Evolutionary conservation across 2,797 vertebrate genomes (phyloP), one percentile per base, ranked within the genome.

Genomic region (Buphagus erythrorhynchus): DNA sequence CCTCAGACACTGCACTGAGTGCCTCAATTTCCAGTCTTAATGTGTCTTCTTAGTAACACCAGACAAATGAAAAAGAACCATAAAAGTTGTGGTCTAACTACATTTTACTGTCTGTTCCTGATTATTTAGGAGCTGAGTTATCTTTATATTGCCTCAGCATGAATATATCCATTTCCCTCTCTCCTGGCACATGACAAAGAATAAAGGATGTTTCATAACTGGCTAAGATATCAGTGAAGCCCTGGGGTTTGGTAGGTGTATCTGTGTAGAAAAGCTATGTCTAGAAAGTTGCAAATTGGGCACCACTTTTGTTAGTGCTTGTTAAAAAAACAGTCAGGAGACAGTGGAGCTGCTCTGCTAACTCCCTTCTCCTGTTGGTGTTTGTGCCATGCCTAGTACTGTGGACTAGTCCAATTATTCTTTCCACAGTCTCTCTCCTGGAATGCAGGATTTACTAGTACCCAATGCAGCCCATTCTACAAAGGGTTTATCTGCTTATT

Each of bases 401-500:
- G 21, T 29, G 58, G 57, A 74, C 79, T 87, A 38, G 38, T 46
- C 52, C 86, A 82, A 77, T 90, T 91, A 93, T 62, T 93, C 48
- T 66, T 74, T 55, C 62, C 68, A 67, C 16, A 38, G 68, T 20
- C 31, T 93, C 59, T 82, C 49, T 73, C 35, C 36, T 55, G 49
- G 29, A 92, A 76, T 55, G 22, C 5, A 77, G 48, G 54, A 95
- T 92, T 95, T 93, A 84, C 93, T 79, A 83, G 59, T 24, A 74
- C 25, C 54, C 78, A 45, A 21, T 29, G 38, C 65, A 89, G 58
- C 33, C n/a, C 28, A 59, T 83, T 86, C 74, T 80, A 66, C 61
- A 88, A 77, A 78, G 36, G 58, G 20, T 91, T 94, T 88, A 79
- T 92, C 63, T 86, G 59, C 46, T 94, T 46, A 58, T 90, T 95